Evolutionary conservation across 2,797 vertebrate genomes (phyloP).

Genomic region (Gadopsis marmoratus): DNA sequence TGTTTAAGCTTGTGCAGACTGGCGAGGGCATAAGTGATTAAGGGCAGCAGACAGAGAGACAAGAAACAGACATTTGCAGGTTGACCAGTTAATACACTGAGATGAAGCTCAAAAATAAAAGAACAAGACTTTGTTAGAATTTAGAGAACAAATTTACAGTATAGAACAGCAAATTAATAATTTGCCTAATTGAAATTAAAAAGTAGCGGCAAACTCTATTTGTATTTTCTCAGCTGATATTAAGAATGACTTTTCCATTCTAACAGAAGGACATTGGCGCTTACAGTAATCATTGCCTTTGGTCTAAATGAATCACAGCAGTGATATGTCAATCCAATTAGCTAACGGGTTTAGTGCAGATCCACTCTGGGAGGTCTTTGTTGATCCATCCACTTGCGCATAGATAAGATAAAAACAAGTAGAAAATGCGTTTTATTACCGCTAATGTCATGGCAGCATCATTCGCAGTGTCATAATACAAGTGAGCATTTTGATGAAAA

Average conservation of each 20-base stretch:
- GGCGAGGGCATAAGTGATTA: constrained; percentile 10
- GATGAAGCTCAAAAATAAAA: neutral
- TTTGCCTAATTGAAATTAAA: neutral
- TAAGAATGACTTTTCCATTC: constrained; percentile 65
- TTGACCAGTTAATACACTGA: neutral
- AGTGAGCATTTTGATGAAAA: neutral
- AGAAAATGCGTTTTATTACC: constrained; percentile 22
- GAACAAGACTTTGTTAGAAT: neutral
- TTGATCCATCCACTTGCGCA: constrained; percentile 60
- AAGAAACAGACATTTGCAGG: constrained; percentile 8
- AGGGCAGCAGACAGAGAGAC: neutral
- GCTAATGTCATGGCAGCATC: neutral
- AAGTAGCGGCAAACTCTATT: neutral
- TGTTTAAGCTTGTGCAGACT: constrained; percentile 15
- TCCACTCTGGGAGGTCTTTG: constrained; percentile 71
- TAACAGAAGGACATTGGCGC: constrained; percentile 70
- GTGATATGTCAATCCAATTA: constrained; percentile 83
- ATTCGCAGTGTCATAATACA: neutral
- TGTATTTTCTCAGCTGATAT: neutral
- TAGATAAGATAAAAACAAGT: constrained; percentile 5
- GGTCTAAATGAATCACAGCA: constrained; percentile 77
- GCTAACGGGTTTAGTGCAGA: constrained; percentile 83
- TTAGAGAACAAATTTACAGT: neutral
- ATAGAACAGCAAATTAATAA: neutral
- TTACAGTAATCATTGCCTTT: constrained; percentile 80